A percentile compares a stretch with the other conserved stretches of the same genome.
Conservation (phyloP, 2,888 invertebrate species). For the Neria commutata region DNA sequence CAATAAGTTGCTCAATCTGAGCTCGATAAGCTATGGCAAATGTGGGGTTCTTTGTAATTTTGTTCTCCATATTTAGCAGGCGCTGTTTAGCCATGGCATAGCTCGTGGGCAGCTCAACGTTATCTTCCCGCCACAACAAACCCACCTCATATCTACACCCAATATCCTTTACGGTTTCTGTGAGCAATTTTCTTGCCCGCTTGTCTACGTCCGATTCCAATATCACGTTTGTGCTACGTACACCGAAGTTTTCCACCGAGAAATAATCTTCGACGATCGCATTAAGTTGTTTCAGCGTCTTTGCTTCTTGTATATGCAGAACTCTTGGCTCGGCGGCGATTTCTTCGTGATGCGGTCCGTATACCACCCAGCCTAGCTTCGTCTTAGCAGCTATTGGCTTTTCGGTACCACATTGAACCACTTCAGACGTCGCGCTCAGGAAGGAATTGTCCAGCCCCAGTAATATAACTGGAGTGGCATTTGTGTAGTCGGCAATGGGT, state of each 20-base stretch:
- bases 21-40: slow-evolving; percentile 21
- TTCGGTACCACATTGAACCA: neutral
- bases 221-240: neutral
- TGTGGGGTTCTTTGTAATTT: slow-evolving; percentile 18
- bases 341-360: neutral
- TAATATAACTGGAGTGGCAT: too few relatives aligned
- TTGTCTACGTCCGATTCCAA: slow-evolving; percentile 19
- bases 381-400: neutral
- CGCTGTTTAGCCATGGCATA: slow-evolving; percentile 27
- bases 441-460: neutral
- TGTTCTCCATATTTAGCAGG: slow-evolving; percentile 19
- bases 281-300: slow-evolving; percentile 1
- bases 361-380: neutral
- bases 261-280: slow-evolving; percentile 18
- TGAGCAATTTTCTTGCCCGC: slow-evolving; percentile 12
- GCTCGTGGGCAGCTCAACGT: slow-evolving; percentile 15
- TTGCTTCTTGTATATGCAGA: too few relatives aligned
- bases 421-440: neutral
- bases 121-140: slow-evolving; percentile 25
- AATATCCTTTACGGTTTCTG: slow-evolving; percentile 9
- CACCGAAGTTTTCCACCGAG: slow-evolving; percentile 20
- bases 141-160: slow-evolving; percentile 22
- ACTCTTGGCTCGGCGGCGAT: too few relatives aligned
- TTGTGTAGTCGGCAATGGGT: neutral
- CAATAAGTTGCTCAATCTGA: slow-evolving; percentile 26